A percentile compares a stretch with the other conserved stretches of the same genome.
These are phyloP conservation scores for Bursaphelenchus okinawaensis DNA, from an alignment of 2,888 invertebrate species.

Conservation along the genomic window DNA sequence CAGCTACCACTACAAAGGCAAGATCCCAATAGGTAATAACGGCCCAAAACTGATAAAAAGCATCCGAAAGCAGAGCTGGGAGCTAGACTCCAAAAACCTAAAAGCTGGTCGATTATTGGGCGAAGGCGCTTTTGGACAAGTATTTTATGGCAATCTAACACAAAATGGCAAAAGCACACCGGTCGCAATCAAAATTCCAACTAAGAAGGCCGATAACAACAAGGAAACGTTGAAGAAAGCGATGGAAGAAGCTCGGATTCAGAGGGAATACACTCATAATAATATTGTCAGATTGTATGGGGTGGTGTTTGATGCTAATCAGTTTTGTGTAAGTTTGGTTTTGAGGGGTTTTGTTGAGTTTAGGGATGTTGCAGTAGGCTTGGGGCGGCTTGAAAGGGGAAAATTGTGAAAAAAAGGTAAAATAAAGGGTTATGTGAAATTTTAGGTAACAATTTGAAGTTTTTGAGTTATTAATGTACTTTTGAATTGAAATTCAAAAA, in stretches of 20 bases:
- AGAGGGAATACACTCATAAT: neutral
- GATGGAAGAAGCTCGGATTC: slow-evolving; percentile 6
- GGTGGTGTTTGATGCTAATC: neutral
- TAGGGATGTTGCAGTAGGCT: neutral
- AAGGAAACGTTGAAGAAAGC: neutral
- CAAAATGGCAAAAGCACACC: neutral
- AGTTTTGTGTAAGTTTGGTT: neutral
- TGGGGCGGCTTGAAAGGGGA: too few species aligned
- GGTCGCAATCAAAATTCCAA: slow-evolving; percentile 13
- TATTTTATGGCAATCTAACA: slow-evolving; percentile 1
- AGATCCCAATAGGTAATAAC: neutral
- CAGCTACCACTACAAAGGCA: neutral
- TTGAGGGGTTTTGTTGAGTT: too few species aligned
- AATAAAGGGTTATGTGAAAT: too few species aligned
- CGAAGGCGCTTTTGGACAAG: slow-evolving; percentile 8
- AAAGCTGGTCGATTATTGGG: neutral
- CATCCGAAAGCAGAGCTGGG: neutral
- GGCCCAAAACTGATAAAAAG: neutral
- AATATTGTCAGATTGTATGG: slow-evolving; percentile 4
- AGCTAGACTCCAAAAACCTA: neutral
- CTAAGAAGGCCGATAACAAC: neutral
- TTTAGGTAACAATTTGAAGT: too few species aligned
- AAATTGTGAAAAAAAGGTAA: too few species aligned
- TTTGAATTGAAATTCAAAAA: neutral
- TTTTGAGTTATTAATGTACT: too few species aligned